Evolutionary conservation across 35 echinoderm and acorn worm genomes (phyloP), one percentile per base, ranked within the genome.

Genomic region (Nesometra sesokonis): DNA sequence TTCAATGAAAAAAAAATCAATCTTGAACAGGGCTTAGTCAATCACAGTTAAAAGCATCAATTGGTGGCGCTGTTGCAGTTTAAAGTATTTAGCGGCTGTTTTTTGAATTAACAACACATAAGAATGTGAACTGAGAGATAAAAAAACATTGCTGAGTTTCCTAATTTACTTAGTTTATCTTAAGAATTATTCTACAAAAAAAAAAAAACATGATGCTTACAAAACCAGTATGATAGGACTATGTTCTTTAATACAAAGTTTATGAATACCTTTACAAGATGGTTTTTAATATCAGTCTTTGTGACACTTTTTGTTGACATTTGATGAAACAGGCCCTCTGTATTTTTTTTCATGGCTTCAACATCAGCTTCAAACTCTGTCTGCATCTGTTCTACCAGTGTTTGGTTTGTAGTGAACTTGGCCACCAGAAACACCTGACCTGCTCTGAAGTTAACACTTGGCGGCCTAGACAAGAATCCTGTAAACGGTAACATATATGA

Each of bases 391-490:
- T 77, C 32, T 23, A 52, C 80, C 78, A 87, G 87, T 0, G 84
- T 85, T 0, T 35, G 27, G 76, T 93, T 95, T 0, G 32, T 86
- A 32, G 84, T 95, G 79, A 82, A 95, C 31, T 77, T 81, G 9
- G 92, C 31, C 84, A 82, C 86, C 29, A 95, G 47, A 30, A 91
- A 86, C 23, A 80, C 23, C 46, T 89, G 81, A 2, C 87, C 84
- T 78, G 88, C 84, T 31, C 43, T 84, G 30, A 77, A 95, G 29
- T 78, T 88, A 82, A 95, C 92, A 81, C 93, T 92, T 30, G 93
- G 93, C 35, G 93, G 90, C 31, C 88, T 91, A 21, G 79, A 83
- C 31, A 90, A 86, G 36, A 92, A 95, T 36, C 85, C 93, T 95
- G 36, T 13, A 3, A 77, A 82, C 32, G 27, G 82, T 13, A 34